These are phyloP conservation scores for Leptoteleia sp. DNA, from an alignment of 1,140 invertebrate species.

Conservation along the genomic window DNA sequence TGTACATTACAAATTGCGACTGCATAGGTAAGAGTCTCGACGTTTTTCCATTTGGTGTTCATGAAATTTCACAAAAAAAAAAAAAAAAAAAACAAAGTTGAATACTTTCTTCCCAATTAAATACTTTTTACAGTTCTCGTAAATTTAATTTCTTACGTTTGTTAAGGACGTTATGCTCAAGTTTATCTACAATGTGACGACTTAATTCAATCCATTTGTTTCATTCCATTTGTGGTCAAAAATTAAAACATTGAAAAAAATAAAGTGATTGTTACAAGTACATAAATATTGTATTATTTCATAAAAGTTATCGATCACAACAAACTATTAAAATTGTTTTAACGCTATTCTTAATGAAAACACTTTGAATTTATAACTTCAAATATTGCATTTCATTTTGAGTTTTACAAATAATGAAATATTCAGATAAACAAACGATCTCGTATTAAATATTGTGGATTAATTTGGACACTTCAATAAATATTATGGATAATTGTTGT, in stretches of 20 bases:
- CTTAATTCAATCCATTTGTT: constrained; percentile 1
- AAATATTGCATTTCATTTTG: too few relatives aligned
- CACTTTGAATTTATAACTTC: too few relatives aligned
- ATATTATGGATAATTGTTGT: constrained; percentile 31
- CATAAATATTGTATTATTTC: too few relatives aligned
- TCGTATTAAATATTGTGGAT: too few relatives aligned
- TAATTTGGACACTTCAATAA: constrained; percentile 2
- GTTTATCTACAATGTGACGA: constrained; percentile 8
- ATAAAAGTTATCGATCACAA: too few relatives aligned
- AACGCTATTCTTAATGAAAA: too few relatives aligned
- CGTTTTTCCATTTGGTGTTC: constrained; percentile 41
- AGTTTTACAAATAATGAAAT: too few relatives aligned
- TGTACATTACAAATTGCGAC: constrained; percentile 32
- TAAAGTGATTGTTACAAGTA: too few relatives aligned
- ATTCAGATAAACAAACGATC: too few relatives aligned
- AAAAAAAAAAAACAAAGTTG: too few relatives aligned
- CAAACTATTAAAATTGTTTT: too few relatives aligned
- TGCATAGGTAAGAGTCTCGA: constrained; percentile 14
- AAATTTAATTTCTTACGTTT: constrained; percentile 28
- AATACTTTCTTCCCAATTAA: constrained; percentile 45
- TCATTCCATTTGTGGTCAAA: background rate
- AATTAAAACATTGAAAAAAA: too few relatives aligned
- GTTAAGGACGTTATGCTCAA: constrained; percentile 22
- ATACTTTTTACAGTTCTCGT: constrained; percentile 22
- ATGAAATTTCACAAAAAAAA: constrained; percentile 11